Conservation (phyloP, 2,113 vertebrate species). For the Phylloscopus trochilus region DNA sequence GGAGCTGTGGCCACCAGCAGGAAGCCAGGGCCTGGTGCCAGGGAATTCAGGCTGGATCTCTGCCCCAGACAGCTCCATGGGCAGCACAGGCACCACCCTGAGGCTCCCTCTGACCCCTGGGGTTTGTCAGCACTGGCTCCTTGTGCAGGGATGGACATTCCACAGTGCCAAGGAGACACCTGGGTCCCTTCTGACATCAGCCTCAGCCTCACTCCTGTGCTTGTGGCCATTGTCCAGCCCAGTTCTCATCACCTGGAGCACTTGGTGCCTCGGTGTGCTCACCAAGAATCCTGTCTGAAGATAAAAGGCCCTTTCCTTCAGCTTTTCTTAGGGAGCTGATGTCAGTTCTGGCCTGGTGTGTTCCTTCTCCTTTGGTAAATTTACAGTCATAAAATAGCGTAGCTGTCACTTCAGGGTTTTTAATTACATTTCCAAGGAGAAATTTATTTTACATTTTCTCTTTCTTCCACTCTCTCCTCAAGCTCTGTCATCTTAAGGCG, state of each 20-base stretch:
- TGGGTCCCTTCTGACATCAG: not conserved
- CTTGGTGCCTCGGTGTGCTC: not conserved
- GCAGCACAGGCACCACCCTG: rapidly evolving
- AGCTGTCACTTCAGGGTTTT: not conserved
- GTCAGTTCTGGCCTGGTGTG: not conserved
- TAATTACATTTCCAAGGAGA: not conserved
- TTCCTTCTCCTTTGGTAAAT: not conserved
- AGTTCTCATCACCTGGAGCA: not conserved
- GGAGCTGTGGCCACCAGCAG: not conserved
- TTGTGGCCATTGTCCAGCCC: not conserved
- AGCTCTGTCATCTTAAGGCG: not conserved
- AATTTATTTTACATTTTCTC: not conserved
- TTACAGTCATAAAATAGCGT: not conserved
- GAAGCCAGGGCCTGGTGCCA: not conserved
- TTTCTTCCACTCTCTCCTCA: not conserved
- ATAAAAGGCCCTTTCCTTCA: not conserved
- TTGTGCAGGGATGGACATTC: not conserved
- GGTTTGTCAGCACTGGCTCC: not conserved
- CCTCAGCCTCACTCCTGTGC: too few relatives aligned
- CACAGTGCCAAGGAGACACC: not conserved
- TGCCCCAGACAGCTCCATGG: rapidly evolving
- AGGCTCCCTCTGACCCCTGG: too few relatives aligned
- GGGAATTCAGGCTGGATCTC: not conserved
- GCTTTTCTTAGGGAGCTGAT: not conserved
- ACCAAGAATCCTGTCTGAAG: not conserved